Conservation (phyloP, 2,888 invertebrate genomes). For the Eulithis prunata region DNA sequence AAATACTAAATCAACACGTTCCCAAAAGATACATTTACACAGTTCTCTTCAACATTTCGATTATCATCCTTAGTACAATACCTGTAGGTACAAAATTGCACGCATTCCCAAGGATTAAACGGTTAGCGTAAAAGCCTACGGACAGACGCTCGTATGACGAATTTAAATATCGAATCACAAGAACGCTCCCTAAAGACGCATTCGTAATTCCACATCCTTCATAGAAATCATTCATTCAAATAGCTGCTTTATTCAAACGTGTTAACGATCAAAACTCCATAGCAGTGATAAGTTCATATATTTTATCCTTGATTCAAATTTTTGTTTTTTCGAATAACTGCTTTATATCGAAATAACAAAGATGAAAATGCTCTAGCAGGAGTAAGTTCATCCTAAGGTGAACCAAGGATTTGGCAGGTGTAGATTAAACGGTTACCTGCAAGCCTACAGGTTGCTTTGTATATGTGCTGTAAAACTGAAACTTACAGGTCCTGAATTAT, state of each 20-base stretch:
- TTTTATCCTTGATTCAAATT: conserved; percentile 15
- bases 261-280: conserved; percentile 20
- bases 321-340: neutral
- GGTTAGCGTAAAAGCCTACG: conserved; percentile 16
- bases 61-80: conserved; percentile 1
- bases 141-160: conserved; percentile 21
- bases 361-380: conserved; percentile 23
- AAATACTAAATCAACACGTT: neutral
- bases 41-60: neutral
- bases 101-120: neutral
- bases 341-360: conserved; percentile 1
- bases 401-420: conserved; percentile 45
- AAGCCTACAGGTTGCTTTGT: conserved; percentile 59
- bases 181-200: conserved; percentile 18
- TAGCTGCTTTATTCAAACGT: neutral
- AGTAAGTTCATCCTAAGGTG: conserved; percentile 43
- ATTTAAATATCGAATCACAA: conserved; percentile 28
- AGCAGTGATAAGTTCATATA: conserved; percentile 10
- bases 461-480: conserved; percentile 69
- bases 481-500: conserved; percentile 67
- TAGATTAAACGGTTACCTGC: conserved; percentile 58
- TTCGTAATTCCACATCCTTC: conserved; percentile 14
- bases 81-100: conserved; percentile 9
- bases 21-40: neutral
- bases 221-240: conserved; percentile 4